Evolutionary conservation across 92 coral and sea anemone genomes (phyloP).

Genomic region (Epizoanthus rinbou): DNA sequence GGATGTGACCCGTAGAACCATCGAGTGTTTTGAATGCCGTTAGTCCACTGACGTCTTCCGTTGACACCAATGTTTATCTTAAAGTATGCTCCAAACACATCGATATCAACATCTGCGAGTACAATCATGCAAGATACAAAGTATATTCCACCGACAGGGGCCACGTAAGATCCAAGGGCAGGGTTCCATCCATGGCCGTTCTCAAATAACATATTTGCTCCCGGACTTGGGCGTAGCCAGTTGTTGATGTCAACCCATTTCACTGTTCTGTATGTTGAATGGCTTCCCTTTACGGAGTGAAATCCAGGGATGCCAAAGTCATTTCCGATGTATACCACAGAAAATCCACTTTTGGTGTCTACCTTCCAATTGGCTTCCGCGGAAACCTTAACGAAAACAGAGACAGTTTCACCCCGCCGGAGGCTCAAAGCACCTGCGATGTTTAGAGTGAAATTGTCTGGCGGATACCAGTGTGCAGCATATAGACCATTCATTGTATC

Average conservation of each 20-base stretch:
- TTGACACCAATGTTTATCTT: conserved; percentile 60
- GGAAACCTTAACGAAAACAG: conserved; percentile 48
- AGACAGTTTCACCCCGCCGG: conserved; percentile 47
- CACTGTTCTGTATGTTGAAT: conserved; percentile 30
- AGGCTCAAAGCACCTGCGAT: conserved; percentile 60
- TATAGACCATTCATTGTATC: conserved; percentile 45
- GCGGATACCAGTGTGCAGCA: conserved; percentile 44
- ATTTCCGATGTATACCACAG: conserved; percentile 56
- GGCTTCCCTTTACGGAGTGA: conserved; percentile 54
- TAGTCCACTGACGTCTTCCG: conserved; percentile 38
- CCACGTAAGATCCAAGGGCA: conserved; percentile 51
- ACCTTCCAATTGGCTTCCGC: conserved; percentile 22
- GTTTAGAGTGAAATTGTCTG: conserved; percentile 58
- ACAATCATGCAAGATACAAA: conserved; percentile 53
- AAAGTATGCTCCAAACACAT: conserved; percentile 38
- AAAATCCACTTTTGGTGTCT: conserved; percentile 56
- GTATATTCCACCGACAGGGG: conserved; percentile 60
- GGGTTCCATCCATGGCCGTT: conserved; percentile 53
- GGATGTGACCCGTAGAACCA: conserved; percentile 40
- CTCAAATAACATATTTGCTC: conserved; percentile 32
- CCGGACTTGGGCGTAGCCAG: conserved; percentile 38
- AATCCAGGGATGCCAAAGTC: conserved; percentile 55
- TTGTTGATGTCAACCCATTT: conserved; percentile 51
- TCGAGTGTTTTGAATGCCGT: conserved; percentile 62
- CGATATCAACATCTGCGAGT: conserved; percentile 38